These are phyloP conservation scores for Aelia acuminata DNA, from an alignment of 2,888 invertebrate species.

Conservation along the genomic window DNA sequence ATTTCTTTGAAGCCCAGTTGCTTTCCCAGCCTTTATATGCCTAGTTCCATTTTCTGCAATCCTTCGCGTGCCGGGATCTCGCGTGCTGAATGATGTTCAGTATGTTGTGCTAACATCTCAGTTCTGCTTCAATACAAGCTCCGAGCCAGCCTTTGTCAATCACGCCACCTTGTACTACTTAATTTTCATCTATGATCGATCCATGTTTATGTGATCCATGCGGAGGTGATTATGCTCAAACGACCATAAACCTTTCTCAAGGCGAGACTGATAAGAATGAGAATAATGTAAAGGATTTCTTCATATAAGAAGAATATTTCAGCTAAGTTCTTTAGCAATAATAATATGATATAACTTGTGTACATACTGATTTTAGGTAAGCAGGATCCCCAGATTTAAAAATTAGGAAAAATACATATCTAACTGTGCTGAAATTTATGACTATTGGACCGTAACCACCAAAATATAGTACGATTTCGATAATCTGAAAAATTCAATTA, in stretches of 20 bases:
- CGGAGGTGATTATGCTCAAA: not conserved
- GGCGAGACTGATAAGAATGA: not conserved
- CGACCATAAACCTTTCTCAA: not conserved
- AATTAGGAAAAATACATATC: too few relatives aligned
- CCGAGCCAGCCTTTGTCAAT: not conserved
- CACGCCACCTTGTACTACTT: constrained; percentile 6
- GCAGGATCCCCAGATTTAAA: too few relatives aligned
- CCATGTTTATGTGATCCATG: not conserved
- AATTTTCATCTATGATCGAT: not conserved
- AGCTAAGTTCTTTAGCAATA: too few relatives aligned
- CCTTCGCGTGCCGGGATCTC: not conserved
- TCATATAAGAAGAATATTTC: too few relatives aligned
- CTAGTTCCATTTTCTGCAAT: not conserved
- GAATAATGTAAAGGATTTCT: too few relatives aligned
- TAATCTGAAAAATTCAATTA: too few relatives aligned
- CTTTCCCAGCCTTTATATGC: not conserved
- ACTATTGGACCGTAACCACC: too few relatives aligned
- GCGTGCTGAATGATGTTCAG: not conserved
- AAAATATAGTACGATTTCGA: too few relatives aligned
- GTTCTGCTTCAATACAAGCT: not conserved
- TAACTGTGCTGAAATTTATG: too few relatives aligned
- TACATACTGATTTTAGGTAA: too few relatives aligned
- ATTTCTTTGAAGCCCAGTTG: not conserved
- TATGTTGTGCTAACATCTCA: not conserved
- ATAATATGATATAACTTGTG: too few relatives aligned